Base-by-base conservation (phyloP, 2,888 invertebrate genomes). In the Drosophila pegasa region DNA sequence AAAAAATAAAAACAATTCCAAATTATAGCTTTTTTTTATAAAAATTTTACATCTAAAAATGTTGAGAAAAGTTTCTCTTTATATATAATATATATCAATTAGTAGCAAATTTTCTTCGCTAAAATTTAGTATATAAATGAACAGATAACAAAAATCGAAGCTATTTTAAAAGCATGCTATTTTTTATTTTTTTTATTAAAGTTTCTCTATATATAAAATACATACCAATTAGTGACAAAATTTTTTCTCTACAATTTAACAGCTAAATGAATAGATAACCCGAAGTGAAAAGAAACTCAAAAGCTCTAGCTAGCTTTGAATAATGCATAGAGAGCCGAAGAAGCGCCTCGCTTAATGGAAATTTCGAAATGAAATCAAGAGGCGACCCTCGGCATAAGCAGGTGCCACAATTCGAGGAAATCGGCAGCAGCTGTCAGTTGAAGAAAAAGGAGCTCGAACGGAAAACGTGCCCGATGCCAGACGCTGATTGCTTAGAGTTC, bases 351-450 rank as follows among this genome's bases (percentile, higher is more conserved):
- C 16, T 55, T 18, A 33, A 61, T 22, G 45, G 48, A 58, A 59
- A 52, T 52, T 56, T 38, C 38, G 12, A 38, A 62, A 27, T 22
- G 16, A 9, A 31, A 31, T 14, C 7, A 3, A 16, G n/a, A 20
- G 16, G 14, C 20, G 18, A 50, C 10, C 45, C 38, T 27, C 9
- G n/a, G n/a, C 37, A n/a, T 27, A 20, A 25, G 9, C 33, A 55
- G 33, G 55, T 55, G 55, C 33, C 14, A 25, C 43, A 48, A 51
- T 25, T 55, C 40, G 1, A 10, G 16, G 37, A 33, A 67, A 43
- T 27, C 43, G 40, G 29, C 33, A 64, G 51, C 69, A 55, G 69
- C 69, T 60, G 61, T 27, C 51, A 59, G 52, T 68, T 69, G 37
- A 55, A 18, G 41, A 38, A 45, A 7, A 7, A 9, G 56, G 8